A percentile compares a stretch with the other conserved stretches of the same genome.
These are phyloP conservation scores for Semnornis frantzii DNA, from an alignment of 2,113 vertebrate species.

Conservation along the genomic window DNA sequence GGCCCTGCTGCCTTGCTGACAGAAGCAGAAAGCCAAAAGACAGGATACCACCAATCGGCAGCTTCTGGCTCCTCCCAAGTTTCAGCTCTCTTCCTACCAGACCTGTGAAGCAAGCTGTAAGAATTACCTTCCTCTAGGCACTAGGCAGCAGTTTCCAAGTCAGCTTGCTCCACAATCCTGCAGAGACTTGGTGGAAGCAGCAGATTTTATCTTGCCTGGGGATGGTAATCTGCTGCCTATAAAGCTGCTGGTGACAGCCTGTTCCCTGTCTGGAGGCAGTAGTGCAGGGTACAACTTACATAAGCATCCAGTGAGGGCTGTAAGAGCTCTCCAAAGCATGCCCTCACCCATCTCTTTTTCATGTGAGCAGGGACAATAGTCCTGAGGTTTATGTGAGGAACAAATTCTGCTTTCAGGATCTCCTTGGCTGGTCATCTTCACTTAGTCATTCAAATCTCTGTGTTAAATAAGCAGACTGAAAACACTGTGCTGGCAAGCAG, in stretches of 20 bases:
- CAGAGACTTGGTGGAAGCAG: slow-evolving; percentile 39
- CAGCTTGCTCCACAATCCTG: neutral
- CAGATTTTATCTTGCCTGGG: slow-evolving; percentile 48
- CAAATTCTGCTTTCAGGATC: neutral
- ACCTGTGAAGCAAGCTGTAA: slow-evolving; percentile 34
- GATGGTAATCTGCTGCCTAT: slow-evolving; percentile 8
- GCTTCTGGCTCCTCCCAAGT: slow-evolving; percentile 19
- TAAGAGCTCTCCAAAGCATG: neutral
- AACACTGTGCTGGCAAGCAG: neutral
- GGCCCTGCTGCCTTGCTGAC: slow-evolving; percentile 5
- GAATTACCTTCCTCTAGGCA: neutral
- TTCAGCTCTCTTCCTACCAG: slow-evolving; percentile 10
- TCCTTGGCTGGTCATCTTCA: neutral
- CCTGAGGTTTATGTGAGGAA: neutral
- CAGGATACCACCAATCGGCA: neutral
- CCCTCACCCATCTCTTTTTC: neutral
- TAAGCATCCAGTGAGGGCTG: neutral
- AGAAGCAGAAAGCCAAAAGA: neutral
- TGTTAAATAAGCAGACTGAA: neutral
- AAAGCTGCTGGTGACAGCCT: slow-evolving; percentile 25
- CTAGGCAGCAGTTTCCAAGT: slow-evolving; percentile 32
- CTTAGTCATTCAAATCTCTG: neutral
- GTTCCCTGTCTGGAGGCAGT: slow-evolving; percentile 42
- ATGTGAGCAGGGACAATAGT: neutral
- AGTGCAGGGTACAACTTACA: neutral